Evolutionary conservation across 2,113 vertebrate species (phyloP).

Genomic region (Mohoua ochrocephala): DNA sequence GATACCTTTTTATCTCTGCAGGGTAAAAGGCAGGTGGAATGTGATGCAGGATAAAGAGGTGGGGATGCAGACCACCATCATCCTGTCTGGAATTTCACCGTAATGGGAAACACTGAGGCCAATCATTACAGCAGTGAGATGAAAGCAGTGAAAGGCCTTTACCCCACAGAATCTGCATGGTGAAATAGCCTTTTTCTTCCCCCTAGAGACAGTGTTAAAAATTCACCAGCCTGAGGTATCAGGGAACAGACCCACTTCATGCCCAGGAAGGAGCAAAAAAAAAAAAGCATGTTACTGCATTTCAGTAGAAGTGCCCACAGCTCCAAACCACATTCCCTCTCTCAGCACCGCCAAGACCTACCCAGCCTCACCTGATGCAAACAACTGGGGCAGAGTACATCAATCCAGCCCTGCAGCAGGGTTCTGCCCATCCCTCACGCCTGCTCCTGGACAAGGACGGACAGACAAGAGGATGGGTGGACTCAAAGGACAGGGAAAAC

Average conservation of each 20-base stretch:
- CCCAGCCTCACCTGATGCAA: neutral
- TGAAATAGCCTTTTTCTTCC: neutral
- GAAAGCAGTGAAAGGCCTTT: neutral
- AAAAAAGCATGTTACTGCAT: neutral
- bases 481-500: neutral
- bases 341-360: neutral
- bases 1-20: neutral
- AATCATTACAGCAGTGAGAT: neutral
- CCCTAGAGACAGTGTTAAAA: neutral
- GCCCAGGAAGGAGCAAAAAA: neutral
- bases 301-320: neutral
- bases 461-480: neutral
- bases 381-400: neutral
- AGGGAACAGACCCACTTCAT: neutral
- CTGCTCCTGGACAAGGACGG: neutral
- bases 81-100: neutral
- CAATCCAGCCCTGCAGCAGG: neutral
- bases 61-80: neutral
- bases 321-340: neutral
- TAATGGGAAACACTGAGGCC: neutral
- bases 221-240: neutral
- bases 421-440: fast-evolving
- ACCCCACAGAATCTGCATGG: neutral
- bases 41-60: neutral
- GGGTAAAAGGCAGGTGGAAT: neutral